Evolutionary conservation across 2,888 invertebrate genomes (phyloP).

Genomic region (Tetranychus truncatus): DNA sequence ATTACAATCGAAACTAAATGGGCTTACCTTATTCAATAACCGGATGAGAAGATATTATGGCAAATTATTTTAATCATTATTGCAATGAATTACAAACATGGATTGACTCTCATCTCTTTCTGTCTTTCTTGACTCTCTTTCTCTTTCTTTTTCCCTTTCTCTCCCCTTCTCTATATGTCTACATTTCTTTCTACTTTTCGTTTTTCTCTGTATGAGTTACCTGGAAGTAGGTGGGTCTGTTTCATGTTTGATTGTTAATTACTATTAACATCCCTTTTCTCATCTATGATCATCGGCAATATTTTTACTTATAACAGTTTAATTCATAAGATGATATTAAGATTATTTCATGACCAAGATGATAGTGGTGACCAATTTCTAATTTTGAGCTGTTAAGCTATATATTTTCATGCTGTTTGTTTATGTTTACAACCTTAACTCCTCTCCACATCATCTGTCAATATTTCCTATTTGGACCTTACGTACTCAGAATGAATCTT

Average conservation of each 20-base stretch:
- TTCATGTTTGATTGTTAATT: background rate
- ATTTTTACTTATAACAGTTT: background rate
- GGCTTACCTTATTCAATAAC: background rate
- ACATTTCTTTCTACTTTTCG: background rate
- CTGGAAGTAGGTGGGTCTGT: background rate
- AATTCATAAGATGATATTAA: too few species aligned
- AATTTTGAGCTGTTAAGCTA: too few species aligned
- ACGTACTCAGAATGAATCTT: too few species aligned
- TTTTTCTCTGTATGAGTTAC: background rate
- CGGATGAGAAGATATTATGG: background rate
- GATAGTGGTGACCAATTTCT: too few species aligned
- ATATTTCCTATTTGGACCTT: too few species aligned
- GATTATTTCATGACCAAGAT: too few species aligned
- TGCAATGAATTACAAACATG: background rate
- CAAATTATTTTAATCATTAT: background rate
- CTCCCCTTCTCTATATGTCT: slow-evolving; percentile 4
- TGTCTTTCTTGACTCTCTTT: background rate
- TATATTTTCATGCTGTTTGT: too few species aligned
- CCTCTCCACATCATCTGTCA: too few species aligned
- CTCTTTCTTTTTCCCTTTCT: background rate
- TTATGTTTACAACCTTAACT: too few species aligned
- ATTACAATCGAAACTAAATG: background rate
- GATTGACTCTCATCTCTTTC: background rate
- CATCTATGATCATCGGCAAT: background rate
- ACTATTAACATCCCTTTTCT: background rate